Base-by-base conservation (phyloP, 2,888 invertebrate genomes). In the Elaeidobius kamerunicus region DNA sequence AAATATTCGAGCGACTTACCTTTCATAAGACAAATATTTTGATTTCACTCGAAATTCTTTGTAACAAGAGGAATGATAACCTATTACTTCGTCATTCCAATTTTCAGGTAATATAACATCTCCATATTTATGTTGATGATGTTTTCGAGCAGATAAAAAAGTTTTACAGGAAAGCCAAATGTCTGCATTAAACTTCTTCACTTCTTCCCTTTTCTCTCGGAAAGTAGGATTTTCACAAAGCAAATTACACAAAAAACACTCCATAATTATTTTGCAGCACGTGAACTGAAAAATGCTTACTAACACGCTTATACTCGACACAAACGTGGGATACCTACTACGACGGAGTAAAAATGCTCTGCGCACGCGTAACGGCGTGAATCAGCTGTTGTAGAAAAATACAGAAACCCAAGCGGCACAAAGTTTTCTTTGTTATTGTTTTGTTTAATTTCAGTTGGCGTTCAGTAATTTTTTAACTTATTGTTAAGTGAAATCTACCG, bases 121-220 rank as follows among this genome's bases (percentile, higher is more conserved):
- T 30, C 19, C 1, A 39, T 38, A 52, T 47, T 52, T 52, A 18
- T 52, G 52, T n/a, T 47, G n/a, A 47, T 52, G 52, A 47, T 47
- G 40, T 32, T 52, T 52, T 32, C 46, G 30, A 46, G 46, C 20
- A 5, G 9, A 12, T 40, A 40, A 15, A 46, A 14, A 46, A 18
- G 12, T 46, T 46, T 46, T 15, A 16, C 17, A 46, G 4, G 41
- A 11, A 12, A 40, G 23, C 17, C 17, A 46, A 46, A 46, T 16
- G n/a, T 28, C 34, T 32, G 3, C 7, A 15, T 6, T n/a, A 42
- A 42, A 42, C 11, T 42, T 35, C 15, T 42, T 42, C 3, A 42
- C 12, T 9, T 42, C 20, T 5, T 23, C 7, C 4, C 28, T 35
- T 12, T 42, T 42, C 30, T 30, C 7, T 7, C 28, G 32, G 14